These are phyloP conservation scores for Gastrophysa polygoni DNA, from an alignment of 2,888 invertebrate species.

Conservation along the genomic window DNA sequence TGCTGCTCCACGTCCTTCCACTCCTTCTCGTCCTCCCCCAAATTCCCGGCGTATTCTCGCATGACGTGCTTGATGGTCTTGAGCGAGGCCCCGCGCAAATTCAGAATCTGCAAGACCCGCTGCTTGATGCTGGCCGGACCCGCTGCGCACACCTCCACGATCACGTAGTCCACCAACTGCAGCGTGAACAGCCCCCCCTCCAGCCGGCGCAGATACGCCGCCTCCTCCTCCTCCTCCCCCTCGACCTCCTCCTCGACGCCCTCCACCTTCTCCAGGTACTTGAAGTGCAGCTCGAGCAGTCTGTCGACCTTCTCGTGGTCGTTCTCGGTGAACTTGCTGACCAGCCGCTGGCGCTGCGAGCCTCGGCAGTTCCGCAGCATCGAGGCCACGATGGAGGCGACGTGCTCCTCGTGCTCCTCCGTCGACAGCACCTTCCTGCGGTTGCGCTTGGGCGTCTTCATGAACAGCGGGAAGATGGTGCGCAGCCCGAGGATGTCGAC, in stretches of 20 bases:
- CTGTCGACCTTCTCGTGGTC: slow-evolving; percentile 98
- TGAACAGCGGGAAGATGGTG: slow-evolving; percentile 97
- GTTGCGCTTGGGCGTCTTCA: slow-evolving; percentile 95
- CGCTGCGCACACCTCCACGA: slow-evolving; percentile 78
- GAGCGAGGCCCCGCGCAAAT: slow-evolving; percentile 86
- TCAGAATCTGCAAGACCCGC: slow-evolving; percentile 85
- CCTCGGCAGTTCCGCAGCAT: slow-evolving; percentile 95
- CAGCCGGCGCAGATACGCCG: slow-evolving; percentile 84
- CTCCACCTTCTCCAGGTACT: slow-evolving; percentile 93
- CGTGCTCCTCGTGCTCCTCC: slow-evolving; percentile 95
- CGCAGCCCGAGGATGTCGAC: slow-evolving; percentile 70
- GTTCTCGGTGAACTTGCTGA: slow-evolving; percentile 96
- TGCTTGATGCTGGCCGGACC: slow-evolving; percentile 78
- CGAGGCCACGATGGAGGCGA: slow-evolving; percentile 89
- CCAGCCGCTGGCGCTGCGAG: slow-evolving; percentile 84
- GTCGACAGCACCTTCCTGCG: slow-evolving; percentile 76
- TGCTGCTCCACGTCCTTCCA: slow-evolving; percentile 90
- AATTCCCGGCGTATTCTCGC: slow-evolving; percentile 95
- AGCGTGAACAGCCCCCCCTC: slow-evolving; percentile 95
- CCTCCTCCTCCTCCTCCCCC: slow-evolving; percentile 71
- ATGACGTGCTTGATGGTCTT: slow-evolving; percentile 93
- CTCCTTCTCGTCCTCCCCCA: slow-evolving; percentile 86
- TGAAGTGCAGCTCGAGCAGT: slow-evolving; percentile 94
- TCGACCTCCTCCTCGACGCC: slow-evolving; percentile 80
- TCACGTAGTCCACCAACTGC: slow-evolving; percentile 91